Evolutionary conservation across 2,797 vertebrate genomes (phyloP), one percentile per base, ranked within the genome.

Genomic region (Urophycis tenuis): DNA sequence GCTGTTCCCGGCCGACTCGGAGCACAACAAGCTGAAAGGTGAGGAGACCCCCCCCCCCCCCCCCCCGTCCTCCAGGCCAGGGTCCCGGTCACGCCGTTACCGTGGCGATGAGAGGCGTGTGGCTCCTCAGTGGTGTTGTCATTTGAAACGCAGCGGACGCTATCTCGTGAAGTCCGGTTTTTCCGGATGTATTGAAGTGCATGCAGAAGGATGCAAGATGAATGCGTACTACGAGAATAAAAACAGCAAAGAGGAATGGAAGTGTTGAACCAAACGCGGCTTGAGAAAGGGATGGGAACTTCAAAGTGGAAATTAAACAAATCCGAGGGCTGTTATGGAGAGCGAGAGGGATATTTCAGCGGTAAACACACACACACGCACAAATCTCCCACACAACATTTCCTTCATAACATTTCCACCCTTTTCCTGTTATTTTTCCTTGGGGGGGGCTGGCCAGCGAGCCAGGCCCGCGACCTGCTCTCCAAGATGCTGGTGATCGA

Each of bases 401-500:
- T n/a, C 19, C 1, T 34, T 36, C 14, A 67, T 67, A 67, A 67
- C 60, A 67, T 29, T 70, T 64, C n/a, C 15, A 53, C 1, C 3
- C n/a, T 29, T 74, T 29, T 85, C 76, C 17, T 19, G 19, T 22
- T 53, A 5, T 53, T 19, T 81, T 74, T 82, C 35, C 81, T 53
- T 74, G 77, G 64, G 45, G 45, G 14, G 45, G 45, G 45, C 3
- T 15, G 45, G 6, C 7, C 82, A 99, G 97, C 96, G 71, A 92
- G 94, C 91, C 97, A 99, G 92, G 97, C 97, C 79, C 94, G 96
- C 88, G 97, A 99, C 89, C 92, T 99, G 89, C 91, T 98, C 81
- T 98, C 96, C 78, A 98, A 97, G 93, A 99, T 99, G 97, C 91
- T 99, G 81, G 97, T 99, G 82, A 95, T 99, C 71, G 97, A 98